Percentiles rank a stretch among this genome's conserved stretches.
These are phyloP conservation scores for Amblyopsis hoosieri DNA, from an alignment of 2,797 vertebrate genomes.

Conservation along the genomic window DNA sequence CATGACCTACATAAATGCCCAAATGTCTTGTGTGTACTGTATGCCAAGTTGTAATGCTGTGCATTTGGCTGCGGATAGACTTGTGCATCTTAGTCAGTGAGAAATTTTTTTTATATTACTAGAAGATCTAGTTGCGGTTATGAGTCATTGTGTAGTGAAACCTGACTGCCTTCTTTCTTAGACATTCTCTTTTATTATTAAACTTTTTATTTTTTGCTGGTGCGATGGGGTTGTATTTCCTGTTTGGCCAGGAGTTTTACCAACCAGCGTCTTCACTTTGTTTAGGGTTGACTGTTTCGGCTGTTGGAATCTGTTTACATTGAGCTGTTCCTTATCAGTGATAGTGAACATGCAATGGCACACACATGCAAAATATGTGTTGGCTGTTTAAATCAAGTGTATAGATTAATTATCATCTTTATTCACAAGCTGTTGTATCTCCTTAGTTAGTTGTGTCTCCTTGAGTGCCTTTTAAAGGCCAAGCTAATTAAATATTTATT, in stretches of 20 bases:
- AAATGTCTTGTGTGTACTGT: constrained; percentile 39
- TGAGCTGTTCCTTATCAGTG: constrained; percentile 23
- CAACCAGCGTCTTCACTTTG: constrained; percentile 34
- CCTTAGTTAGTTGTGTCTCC: too few species aligned
- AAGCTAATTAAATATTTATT: too few species aligned
- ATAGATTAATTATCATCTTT: not conserved
- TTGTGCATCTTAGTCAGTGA: constrained; percentile 21
- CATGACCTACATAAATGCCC: constrained; percentile 11
- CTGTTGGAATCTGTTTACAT: constrained; percentile 52
- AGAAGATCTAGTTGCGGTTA: constrained; percentile 26
- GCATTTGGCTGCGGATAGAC: not conserved
- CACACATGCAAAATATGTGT: not conserved
- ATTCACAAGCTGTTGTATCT: not conserved
- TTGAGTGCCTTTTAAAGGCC: too few species aligned
- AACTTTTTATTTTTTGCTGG: constrained; percentile 21
- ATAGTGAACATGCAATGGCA: constrained; percentile 9
- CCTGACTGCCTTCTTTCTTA: constrained; percentile 54
- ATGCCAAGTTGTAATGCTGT: constrained; percentile 9
- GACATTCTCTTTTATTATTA: constrained; percentile 5
- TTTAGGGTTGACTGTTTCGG: constrained; percentile 47
- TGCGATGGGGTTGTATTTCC: constrained; percentile 58
- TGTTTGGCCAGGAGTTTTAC: constrained; percentile 59
- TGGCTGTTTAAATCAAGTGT: not conserved
- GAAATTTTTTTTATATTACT: constrained; percentile 16
- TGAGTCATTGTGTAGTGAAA: constrained; percentile 58